Base-by-base conservation (phyloP, 2,797 vertebrate species). In the Siniperca obscura region DNA sequence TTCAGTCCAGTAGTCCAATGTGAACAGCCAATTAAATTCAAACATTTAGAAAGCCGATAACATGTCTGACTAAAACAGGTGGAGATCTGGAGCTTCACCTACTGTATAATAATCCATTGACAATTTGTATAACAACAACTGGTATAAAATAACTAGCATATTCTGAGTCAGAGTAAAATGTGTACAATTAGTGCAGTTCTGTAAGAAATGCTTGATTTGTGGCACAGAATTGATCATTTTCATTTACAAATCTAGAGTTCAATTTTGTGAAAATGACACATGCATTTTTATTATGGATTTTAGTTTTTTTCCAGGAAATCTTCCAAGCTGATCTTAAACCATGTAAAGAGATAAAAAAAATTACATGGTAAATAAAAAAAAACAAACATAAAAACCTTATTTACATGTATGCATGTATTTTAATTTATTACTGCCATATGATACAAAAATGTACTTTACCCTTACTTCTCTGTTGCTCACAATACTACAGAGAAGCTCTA, bases 11-110 rank as follows among this genome's bases (percentile, higher is more conserved):
- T 12, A 59, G 52, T 30, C 38, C 70, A 36, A 76, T 9, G 48
- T 30, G 4, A 65, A 74, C 22, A 78, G 65, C 42, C 56, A 74
- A 73, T 76, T 74, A 64, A 76, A 72, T 56, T 34, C 48, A 80
- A 55, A 80, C 36, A 72, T 59, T 61, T 67, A 7, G 21, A 57
- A 52, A 67, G 53, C 42, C 74, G 70, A 80, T 57, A 74, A 55
- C 36, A 60, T 16, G 17, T 55, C 69, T 21, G 9, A 44, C 7
- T 53, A 53, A 64, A 62, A 64, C 25, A 30, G 22, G 44, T 52
- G 57, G 67, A 70, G 44, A 67, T 59, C 11, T 66, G 57, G 14
- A 77, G 34, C 42, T 21, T 85, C 30, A 59, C 30, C 30, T 30
- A 30, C 30, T 30, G 25, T 7, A 4, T 19, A 70, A 78, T 42